Conservation (phyloP, 2,888 invertebrate genomes). For the Aphodius granarius region DNA sequence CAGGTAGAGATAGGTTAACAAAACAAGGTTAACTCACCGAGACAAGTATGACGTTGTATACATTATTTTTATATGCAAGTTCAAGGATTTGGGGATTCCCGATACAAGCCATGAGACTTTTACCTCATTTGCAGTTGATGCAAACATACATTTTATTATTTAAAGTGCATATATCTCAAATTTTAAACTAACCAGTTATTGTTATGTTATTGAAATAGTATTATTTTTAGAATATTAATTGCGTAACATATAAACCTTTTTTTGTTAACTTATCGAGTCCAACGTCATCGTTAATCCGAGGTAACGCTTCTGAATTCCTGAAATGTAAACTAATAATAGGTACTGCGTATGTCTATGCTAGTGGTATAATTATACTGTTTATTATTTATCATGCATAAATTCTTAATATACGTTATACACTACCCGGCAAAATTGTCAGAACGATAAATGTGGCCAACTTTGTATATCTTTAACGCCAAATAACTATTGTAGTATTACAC, state of each 20-base stretch:
- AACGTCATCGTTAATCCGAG: not conserved
- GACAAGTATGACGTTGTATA: not conserved
- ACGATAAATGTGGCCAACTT: no score
- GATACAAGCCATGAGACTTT: no score
- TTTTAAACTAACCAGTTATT: no score
- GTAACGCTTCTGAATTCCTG: not conserved
- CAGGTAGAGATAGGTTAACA: not conserved
- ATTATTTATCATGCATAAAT: not conserved
- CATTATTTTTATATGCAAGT: not conserved
- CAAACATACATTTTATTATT: not conserved
- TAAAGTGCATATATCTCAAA: no score
- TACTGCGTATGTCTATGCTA: not conserved
- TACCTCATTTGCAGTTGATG: not conserved
- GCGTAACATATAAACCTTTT: not conserved
- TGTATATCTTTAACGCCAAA: no score
- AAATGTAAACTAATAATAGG: not conserved
- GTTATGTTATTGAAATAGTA: no score
- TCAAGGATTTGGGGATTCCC: not conserved
- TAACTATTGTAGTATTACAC: no score
- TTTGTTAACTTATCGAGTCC: not conserved
- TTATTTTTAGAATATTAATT: not conserved
- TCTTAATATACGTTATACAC: no score
- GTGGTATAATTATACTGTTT: not conserved
- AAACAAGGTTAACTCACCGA: not conserved
- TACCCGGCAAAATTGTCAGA: no score